These are phyloP conservation scores for Bubo blakistoni DNA, from an alignment of 2,113 vertebrate genomes.

Conservation along the genomic window DNA sequence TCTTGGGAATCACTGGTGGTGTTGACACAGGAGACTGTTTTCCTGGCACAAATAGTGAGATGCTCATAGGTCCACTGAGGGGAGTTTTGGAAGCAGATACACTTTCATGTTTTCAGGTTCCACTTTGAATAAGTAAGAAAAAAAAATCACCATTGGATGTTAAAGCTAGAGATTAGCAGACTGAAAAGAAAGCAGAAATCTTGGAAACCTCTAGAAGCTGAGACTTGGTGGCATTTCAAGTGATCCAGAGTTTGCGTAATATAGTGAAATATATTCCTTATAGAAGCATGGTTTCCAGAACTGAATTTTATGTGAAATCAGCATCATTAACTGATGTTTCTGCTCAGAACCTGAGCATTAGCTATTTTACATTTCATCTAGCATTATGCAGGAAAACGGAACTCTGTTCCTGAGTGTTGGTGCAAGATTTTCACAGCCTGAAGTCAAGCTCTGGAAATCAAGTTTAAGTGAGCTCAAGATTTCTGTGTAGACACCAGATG, in stretches of 20 bases:
- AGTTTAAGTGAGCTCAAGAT: neutral
- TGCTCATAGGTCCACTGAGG: neutral
- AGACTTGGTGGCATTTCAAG: neutral
- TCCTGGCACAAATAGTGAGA: neutral
- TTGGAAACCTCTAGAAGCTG: neutral
- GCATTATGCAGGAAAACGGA: neutral
- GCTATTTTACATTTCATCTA: neutral
- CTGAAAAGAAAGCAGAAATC: neutral
- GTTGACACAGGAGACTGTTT: neutral
- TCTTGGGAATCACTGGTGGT: neutral
- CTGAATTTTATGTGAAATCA: neutral
- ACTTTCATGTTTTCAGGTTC: neutral
- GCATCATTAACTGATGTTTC: neutral
- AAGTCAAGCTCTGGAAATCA: neutral
- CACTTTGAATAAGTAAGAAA: neutral
- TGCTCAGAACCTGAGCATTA: neutral
- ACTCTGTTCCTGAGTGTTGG: neutral
- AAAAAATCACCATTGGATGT: neutral
- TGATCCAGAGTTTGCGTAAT: neutral
- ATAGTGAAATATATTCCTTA: neutral
- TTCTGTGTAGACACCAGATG: neutral
- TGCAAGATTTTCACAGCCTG: neutral
- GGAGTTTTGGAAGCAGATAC: neutral
- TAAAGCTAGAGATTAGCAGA: neutral
- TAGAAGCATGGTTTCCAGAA: neutral